These are phyloP conservation scores for Cybosia mesomella DNA, from an alignment of 2,888 invertebrate species.

Conservation along the genomic window DNA sequence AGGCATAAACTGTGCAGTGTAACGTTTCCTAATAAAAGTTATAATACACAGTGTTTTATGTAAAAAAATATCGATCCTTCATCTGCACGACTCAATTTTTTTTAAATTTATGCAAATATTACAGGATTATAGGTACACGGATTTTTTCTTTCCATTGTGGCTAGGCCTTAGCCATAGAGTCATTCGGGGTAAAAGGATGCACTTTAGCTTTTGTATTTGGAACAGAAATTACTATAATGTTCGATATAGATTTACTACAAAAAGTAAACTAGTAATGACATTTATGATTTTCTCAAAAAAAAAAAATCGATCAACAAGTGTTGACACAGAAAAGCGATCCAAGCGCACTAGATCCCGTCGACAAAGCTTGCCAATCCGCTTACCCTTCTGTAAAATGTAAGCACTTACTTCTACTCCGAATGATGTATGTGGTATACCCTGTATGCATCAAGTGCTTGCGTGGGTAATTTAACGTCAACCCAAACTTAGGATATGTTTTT, in stretches of 20 bases:
- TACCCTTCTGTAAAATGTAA: not conserved
- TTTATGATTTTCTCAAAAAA: too few relatives aligned
- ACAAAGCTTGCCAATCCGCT: not conserved
- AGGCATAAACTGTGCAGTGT: not conserved
- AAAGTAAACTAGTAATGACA: too few relatives aligned
- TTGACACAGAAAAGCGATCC: too few relatives aligned
- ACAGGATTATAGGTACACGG: not conserved
- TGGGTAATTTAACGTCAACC: not conserved
- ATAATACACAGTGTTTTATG: not conserved
- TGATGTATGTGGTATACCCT: too few relatives aligned
- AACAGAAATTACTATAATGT: too few relatives aligned
- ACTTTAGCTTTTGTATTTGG: too few relatives aligned
- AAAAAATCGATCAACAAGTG: too few relatives aligned
- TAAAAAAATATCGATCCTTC: too few relatives aligned
- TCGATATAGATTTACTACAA: too few relatives aligned
- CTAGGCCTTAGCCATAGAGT: not conserved
- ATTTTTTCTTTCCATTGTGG: not conserved
- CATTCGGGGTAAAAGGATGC: not conserved
- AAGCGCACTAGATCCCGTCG: too few relatives aligned
- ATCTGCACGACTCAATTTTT: too few relatives aligned
- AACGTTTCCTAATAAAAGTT: not conserved
- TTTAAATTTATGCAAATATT: not conserved
- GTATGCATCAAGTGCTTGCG: not conserved
- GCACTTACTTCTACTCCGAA: not conserved
- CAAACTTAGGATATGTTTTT: not conserved